These are phyloP conservation scores for Echinops telfairi DNA, from an alignment of 2,113 vertebrate species.

Conservation along the genomic window DNA sequence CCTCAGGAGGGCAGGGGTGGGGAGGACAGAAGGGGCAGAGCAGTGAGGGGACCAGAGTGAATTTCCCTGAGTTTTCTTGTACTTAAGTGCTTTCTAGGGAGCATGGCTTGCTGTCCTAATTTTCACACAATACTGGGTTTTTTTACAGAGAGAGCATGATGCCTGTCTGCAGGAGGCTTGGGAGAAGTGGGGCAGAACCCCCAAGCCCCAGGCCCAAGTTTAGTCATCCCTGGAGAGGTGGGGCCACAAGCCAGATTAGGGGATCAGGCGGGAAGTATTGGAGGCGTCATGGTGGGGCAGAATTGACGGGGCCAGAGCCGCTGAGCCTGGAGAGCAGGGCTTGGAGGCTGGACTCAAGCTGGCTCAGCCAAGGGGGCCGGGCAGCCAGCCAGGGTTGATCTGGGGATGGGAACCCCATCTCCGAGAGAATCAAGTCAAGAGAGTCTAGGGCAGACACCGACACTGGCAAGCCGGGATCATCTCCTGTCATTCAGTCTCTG, in stretches of 20 bases:
- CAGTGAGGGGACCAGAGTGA: accelerated
- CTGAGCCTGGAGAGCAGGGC: not conserved
- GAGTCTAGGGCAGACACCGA: not conserved
- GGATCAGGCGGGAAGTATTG: not conserved
- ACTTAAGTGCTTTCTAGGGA: conserved; percentile 38
- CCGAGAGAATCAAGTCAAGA: not conserved
- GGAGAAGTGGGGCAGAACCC: not conserved
- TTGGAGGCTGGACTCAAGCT: not conserved
- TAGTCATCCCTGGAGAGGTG: not conserved
- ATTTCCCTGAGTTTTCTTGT: not conserved
- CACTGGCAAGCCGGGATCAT: not conserved
- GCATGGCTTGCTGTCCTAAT: not conserved
- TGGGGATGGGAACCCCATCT: not conserved
- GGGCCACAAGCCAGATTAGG: not conserved
- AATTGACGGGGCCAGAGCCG: not conserved
- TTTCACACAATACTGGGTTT: not conserved
- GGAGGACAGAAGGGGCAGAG: not conserved
- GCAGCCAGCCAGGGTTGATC: not conserved
- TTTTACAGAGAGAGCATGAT: not conserved
- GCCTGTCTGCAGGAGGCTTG: not conserved
- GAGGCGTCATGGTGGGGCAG: not conserved
- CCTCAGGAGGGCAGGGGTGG: not conserved
- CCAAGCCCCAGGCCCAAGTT: not conserved
- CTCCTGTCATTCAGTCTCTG: not conserved
- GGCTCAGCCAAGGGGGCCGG: not conserved